phyloP scores from a whole-genome alignment of 2,797 vertebrate genomes.

The Poecile montanus region DNA sequence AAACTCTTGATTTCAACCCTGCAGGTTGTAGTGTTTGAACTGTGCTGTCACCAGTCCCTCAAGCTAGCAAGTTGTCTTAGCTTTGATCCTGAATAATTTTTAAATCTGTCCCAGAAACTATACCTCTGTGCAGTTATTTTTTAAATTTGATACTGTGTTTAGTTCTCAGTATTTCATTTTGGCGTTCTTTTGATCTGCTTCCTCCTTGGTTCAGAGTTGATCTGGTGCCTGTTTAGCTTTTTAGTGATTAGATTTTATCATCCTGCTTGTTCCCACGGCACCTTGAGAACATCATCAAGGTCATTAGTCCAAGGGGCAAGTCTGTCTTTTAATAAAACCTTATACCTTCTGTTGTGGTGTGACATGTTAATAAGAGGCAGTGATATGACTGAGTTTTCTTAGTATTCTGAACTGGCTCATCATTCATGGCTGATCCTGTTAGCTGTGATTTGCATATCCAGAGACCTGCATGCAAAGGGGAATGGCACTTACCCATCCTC shows the following conservation, averaged over 20 bases:
- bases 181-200: conserved; percentile 24
- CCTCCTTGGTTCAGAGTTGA: neutral
- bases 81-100: conserved; percentile 22
- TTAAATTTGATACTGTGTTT: neutral
- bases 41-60: neutral
- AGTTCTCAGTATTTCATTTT: neutral
- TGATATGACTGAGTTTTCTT: neutral
- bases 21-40: neutral
- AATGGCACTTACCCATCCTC: neutral
- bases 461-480: neutral
- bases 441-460: neutral
- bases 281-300: conserved; percentile 3
- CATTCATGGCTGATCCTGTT: neutral
- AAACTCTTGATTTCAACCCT: neutral
- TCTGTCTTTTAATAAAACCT: conserved; percentile 41
- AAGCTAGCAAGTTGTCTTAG: neutral
- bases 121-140: neutral
- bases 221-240: neutral
- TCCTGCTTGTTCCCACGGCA: neutral
- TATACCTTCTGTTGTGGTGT: neutral
- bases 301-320: conserved; percentile 19
- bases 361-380: neutral
- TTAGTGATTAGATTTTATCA: conserved; percentile 44
- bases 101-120: neutral
- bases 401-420: neutral